Base-by-base conservation (phyloP, 37 sponge, comb jelly and placozoan species). In the Dysidea cf. avara region DNA sequence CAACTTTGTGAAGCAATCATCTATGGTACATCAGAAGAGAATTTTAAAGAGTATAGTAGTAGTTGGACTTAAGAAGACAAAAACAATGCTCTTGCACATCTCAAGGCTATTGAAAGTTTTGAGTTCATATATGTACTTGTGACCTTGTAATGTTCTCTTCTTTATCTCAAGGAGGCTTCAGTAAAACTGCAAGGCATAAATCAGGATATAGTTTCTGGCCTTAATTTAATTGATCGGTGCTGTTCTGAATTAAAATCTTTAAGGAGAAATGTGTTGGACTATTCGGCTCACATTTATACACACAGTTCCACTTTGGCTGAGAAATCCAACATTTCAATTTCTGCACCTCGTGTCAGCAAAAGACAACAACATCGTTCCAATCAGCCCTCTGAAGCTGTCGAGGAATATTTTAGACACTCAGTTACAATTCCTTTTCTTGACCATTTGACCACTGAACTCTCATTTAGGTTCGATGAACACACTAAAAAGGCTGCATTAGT, bases 391-490 rank as follows among this genome's bases (percentile, higher is more conserved):
- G n/a, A n/a, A n/a, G n/a, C n/a, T n/a, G n/a, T n/a, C n/a, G n/a
- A n/a, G n/a, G n/a, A n/a, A n/a, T n/a, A n/a, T n/a, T n/a, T n/a
- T n/a, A n/a, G n/a, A n/a, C n/a, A n/a, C n/a, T n/a, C 76, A 52
- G 40, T 83, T 21, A 50, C 64, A 13, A 83, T 83, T 61, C 84
- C 84, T 34, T 76, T 83, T 82, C 76, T 75, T 70, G 76, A 83
- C 57, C 84, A 82, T 29, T 49, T 83, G n/a, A 58, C 69, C 24
- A 68, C 31, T 68, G 84, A 69, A 21, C 11, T 83, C 11, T 17
- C 64, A 16, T 61, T 55, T 39, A 35, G 84, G 52, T 83, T 83
- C 69, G 63, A 37, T 56, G 60, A 32, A n/a, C 77, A 76, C 61
- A 17, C 32, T 2, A 75, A 68, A 59, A 64, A 61, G 46, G 58